Base-by-base conservation (phyloP, 2,113 vertebrate species). In the Corydoras maculifer region DNA sequence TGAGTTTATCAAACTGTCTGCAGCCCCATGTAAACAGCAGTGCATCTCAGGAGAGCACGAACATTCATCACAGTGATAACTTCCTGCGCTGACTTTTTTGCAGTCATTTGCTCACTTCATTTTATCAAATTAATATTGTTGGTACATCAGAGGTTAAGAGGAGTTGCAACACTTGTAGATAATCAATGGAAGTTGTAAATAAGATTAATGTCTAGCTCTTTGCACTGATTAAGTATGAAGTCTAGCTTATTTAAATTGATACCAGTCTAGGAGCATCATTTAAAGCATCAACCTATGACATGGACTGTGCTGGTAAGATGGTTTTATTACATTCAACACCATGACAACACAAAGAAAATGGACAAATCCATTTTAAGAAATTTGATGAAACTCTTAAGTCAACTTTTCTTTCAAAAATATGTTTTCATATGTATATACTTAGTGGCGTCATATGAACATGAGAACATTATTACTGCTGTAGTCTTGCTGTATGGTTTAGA, bases 181-280 rank as follows among this genome's bases (percentile, higher is more conserved):
- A 89, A 89, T 90, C 88, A 88, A 91, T 91, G 88, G 87, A 75
- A 82, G 87, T 86, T 87, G 88, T 88, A 88, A 88, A 89, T 88
- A 88, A 87, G 87, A 89, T 89, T 90, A 86, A 85, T 87, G 83
- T 82, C 53, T 3, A 48, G 54, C 77, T 70, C 72, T 64, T 65
- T 69, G 58, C 54, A 73, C 81, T 86, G 88, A 91, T 89, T 88
- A 88, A 89, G 75, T 74, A 75, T 70, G 77, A 77, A 84, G 85
- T 83, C 82, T 80, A 82, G 74, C 78, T 82, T 73, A 65, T 87
- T 85, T 85, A 74, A 75, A 78, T 78, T 70, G 69, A 80, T 81
- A 72, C 49, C 60, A 73, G 57, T 30, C 68, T 72, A 79, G 65
- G 68, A 77, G 58, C 61, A 18, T 69, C 65, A 79, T 78, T 70